Conservation (phyloP, 2,888 invertebrate species). For the Yponomeuta malinellus region DNA sequence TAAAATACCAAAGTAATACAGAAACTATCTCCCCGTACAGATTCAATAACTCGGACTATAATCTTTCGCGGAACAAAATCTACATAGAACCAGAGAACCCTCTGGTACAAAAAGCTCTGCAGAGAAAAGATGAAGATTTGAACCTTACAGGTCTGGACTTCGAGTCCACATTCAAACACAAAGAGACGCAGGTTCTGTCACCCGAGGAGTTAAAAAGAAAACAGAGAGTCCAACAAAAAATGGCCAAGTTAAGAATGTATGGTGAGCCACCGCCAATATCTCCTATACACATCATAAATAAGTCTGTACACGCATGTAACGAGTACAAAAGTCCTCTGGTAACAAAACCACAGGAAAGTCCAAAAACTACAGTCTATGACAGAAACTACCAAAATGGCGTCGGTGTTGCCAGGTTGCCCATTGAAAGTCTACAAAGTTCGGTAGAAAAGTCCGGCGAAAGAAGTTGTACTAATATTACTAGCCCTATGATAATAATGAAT, state of each 20-base stretch:
- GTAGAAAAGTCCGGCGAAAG: background rate
- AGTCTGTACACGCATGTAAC: slow-evolving; percentile 45
- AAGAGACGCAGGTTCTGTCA: slow-evolving; percentile 42
- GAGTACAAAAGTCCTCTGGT: slow-evolving; percentile 58
- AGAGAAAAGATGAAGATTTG: slow-evolving; percentile 34
- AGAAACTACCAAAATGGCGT: background rate
- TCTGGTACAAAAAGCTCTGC: slow-evolving; percentile 23
- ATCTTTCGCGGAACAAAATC: slow-evolving; percentile 43
- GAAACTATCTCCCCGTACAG: slow-evolving; percentile 57
- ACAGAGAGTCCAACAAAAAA: slow-evolving; percentile 50
- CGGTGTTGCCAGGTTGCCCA: slow-evolving; percentile 30
- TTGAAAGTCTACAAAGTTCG: background rate
- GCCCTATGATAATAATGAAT: slow-evolving; percentile 41
- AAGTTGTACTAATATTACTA: slow-evolving; percentile 23
- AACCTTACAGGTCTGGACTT: slow-evolving; percentile 61
- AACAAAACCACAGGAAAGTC: background rate
- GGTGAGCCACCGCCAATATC: slow-evolving; percentile 74
- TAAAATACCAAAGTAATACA: slow-evolving; percentile 29
- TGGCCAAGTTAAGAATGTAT: slow-evolving; percentile 69
- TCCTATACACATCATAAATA: slow-evolving; percentile 59
- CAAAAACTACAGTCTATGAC: slow-evolving; percentile 24
- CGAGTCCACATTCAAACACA: slow-evolving; percentile 59
- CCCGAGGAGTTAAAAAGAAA: slow-evolving; percentile 45
- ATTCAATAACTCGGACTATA: slow-evolving; percentile 41
- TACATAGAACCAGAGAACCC: slow-evolving; percentile 58